Evolutionary conservation across 2,113 vertebrate species (phyloP).

Genomic region (Mus spicilegus): DNA sequence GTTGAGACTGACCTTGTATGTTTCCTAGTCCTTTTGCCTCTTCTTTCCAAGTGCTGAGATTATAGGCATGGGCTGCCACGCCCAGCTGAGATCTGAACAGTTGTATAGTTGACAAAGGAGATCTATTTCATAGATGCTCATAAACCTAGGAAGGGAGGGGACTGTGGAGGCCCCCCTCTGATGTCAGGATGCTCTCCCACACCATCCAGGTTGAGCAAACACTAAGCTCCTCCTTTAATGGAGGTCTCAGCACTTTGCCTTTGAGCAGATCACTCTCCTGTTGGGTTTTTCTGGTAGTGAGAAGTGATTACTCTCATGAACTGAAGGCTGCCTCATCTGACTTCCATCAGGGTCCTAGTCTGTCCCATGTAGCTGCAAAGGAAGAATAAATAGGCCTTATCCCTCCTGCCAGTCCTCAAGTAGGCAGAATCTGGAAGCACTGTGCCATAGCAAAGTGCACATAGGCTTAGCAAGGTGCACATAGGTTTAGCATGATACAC

Average conservation of each 20-base stretch:
- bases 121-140: neutral
- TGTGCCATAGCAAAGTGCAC: neutral
- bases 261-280: neutral
- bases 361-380: neutral
- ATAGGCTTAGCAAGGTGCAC: neutral
- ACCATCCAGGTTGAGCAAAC: neutral
- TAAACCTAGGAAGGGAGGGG: neutral
- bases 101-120: neutral
- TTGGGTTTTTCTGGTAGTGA: neutral
- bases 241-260: neutral
- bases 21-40: neutral
- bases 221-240: neutral
- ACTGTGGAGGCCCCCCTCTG: neutral
- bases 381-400: neutral
- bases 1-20: neutral
- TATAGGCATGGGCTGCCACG: neutral
- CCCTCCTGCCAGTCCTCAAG: neutral
- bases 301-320: neutral
- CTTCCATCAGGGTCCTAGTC: neutral
- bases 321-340: constrained; percentile 2
- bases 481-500: too few relatives aligned
- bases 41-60: neutral
- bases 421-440: neutral
- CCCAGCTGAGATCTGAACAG: neutral
- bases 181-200: neutral